Evolutionary conservation across 1,140 invertebrate species (phyloP).

Genomic region (Drosophila pallidifrons): DNA sequence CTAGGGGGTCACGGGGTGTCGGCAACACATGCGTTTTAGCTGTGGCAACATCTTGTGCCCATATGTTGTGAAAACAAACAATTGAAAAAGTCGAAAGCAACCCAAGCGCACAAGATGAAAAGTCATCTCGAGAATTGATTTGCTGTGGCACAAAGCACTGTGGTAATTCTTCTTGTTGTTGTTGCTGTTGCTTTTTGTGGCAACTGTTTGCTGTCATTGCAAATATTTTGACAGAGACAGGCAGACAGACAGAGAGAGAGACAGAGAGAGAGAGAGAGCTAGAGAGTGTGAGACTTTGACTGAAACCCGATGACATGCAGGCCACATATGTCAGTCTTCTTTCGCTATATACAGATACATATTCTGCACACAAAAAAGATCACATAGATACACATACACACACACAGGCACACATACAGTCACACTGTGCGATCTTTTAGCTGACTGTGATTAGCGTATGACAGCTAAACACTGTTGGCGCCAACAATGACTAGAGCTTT

Average conservation of each 20-base stretch:
- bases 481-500: conserved; percentile 12
- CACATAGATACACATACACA: background rate
- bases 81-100: conserved; percentile 54
- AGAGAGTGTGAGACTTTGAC: conserved; percentile 3
- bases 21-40: conserved; percentile 63
- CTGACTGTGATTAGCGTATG: conserved; percentile 34
- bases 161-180: conserved; percentile 18
- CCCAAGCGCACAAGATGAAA: conserved; percentile 56
- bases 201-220: conserved; percentile 67
- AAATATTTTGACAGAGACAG: conserved; percentile 73
- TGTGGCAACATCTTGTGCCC: conserved; percentile 74
- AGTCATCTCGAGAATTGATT: conserved; percentile 65
- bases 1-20: conserved; percentile 13
- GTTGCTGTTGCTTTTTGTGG: conserved; percentile 25
- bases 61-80: conserved; percentile 79
- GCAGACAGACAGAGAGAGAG: background rate
- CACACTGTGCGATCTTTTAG: conserved; percentile 10
- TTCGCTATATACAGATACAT: conserved; percentile 8
- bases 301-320: conserved; percentile 50
- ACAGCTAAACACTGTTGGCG: conserved; percentile 35
- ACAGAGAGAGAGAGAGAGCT: conserved; percentile 23
- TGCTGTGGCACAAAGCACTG: background rate
- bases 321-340: conserved; percentile 45
- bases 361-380: background rate
- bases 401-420: conserved; percentile 7